Conservation (phyloP, 2,888 invertebrate genomes). For the Caenorhabditis auriculariae region DNA sequence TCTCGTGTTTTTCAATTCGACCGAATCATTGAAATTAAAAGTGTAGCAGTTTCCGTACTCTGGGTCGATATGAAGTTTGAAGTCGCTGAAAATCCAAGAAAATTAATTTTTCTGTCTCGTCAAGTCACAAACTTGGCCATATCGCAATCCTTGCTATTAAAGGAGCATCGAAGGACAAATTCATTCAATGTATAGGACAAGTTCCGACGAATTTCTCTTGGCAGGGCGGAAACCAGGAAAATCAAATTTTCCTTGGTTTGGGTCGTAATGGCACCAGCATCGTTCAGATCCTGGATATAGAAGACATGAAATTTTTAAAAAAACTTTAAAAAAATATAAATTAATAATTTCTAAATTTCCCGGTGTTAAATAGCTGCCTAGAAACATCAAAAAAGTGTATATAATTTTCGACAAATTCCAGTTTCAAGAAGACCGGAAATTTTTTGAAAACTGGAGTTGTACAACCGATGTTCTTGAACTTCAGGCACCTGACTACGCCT, state of each 20-base stretch:
- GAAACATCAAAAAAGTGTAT: too few species aligned
- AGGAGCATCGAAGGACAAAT: slow-evolving; percentile 62
- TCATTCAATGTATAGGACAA: slow-evolving; percentile 58
- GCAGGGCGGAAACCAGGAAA: slow-evolving; percentile 60
- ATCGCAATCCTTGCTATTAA: slow-evolving; percentile 62
- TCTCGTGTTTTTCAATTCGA: slow-evolving; percentile 55
- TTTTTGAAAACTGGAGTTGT: background rate
- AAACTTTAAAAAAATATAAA: background rate
- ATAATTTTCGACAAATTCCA: too few species aligned
- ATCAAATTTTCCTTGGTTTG: slow-evolving; percentile 62
- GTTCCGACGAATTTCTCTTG: slow-evolving; percentile 45
- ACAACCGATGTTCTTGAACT: too few species aligned
- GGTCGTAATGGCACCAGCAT: slow-evolving; percentile 62
- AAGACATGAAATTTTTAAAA: background rate
- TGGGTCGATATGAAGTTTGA: slow-evolving; percentile 62
- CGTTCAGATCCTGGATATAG: slow-evolving; percentile 51
- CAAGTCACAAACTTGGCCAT: slow-evolving; percentile 30
- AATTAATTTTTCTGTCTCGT: background rate
- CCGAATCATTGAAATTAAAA: slow-evolving; percentile 63
- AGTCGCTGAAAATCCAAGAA: slow-evolving; percentile 50
- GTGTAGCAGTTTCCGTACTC: slow-evolving; percentile 64
- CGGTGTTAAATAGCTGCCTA: background rate
- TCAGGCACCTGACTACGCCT: too few species aligned
- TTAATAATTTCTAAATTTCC: background rate
- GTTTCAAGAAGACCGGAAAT: background rate